Evolutionary conservation across 2,113 vertebrate species (phyloP).

Genomic region (Muntiacus muntjak): DNA sequence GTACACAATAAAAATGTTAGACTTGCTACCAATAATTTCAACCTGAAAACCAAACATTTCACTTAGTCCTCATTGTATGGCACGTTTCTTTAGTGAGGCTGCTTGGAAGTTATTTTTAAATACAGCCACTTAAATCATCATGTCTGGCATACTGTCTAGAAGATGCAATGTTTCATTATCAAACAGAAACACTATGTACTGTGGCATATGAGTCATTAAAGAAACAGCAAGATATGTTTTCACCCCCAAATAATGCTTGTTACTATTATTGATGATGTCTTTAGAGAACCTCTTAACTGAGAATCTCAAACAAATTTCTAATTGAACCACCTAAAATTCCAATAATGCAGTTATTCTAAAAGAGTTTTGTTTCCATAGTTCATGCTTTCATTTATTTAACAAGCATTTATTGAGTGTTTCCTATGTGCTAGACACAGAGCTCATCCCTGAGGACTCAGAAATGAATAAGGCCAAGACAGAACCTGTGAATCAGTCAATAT

Average conservation of each 20-base stretch:
- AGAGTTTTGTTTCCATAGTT: neutral
- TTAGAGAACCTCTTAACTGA: neutral
- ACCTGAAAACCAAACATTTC: constrained; percentile 46
- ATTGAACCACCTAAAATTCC: constrained; percentile 28
- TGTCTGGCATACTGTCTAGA: constrained; percentile 64
- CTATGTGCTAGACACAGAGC: neutral
- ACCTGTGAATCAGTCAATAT: neutral
- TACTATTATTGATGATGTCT: constrained; percentile 48
- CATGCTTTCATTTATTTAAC: constrained; percentile 1
- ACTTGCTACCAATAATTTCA: constrained; percentile 49
- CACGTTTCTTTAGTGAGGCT: constrained; percentile 53
- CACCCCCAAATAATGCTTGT: constrained; percentile 56
- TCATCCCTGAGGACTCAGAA: neutral
- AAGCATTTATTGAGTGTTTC: constrained; percentile 21
- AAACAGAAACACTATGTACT: constrained; percentile 61
- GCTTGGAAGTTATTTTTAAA: constrained; percentile 69
- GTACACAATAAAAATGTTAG: constrained; percentile 37
- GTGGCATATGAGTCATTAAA: constrained; percentile 63
- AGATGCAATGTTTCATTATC: constrained; percentile 63
- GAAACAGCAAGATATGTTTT: constrained; percentile 43
- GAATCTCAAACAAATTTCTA: constrained; percentile 23
- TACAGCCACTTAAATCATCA: constrained; percentile 59
- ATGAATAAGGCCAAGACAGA: neutral
- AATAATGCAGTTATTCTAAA: neutral
- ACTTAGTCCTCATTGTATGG: constrained; percentile 11